These are phyloP conservation scores for Dunckerocampus dactyliophorus DNA, from an alignment of 2,113 vertebrate species.

Conservation along the genomic window DNA sequence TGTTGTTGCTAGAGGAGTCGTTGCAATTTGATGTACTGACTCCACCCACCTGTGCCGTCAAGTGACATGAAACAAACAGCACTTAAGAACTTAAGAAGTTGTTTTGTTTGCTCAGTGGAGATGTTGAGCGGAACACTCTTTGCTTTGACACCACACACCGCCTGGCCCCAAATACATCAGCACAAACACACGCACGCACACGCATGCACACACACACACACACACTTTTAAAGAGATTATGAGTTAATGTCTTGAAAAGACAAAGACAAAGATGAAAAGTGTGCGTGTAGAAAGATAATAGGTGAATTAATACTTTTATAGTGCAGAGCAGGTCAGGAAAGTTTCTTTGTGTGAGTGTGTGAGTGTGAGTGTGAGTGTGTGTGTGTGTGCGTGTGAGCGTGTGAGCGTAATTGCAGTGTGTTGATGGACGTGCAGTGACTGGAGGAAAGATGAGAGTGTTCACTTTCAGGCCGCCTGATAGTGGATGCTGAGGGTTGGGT, in stretches of 20 bases:
- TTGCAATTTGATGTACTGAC: background rate
- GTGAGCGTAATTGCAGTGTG: conserved; percentile 52
- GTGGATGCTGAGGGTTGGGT: conserved; percentile 9
- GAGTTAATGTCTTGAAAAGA: too few relatives aligned
- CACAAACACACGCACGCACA: conserved; percentile 33
- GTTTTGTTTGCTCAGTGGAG: conserved; percentile 27
- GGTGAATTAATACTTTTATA: background rate
- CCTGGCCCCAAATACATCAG: conserved; percentile 52
- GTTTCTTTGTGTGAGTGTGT: conserved; percentile 7
- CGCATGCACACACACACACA: conserved; percentile 4
- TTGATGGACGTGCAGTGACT: conserved; percentile 19
- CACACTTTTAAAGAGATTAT: background rate
- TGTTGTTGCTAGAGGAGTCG: too few relatives aligned
- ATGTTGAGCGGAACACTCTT: conserved; percentile 44
- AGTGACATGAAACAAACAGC: conserved; percentile 18
- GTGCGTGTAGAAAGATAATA: background rate
- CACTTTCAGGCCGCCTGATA: conserved; percentile 46
- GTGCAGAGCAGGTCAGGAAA: too few relatives aligned
- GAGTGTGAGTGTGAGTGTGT: conserved; percentile 8
- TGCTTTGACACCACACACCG: conserved; percentile 45
- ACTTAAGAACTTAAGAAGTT: conserved; percentile 1
- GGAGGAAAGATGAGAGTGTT: conserved; percentile 54
- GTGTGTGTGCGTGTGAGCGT: background rate
- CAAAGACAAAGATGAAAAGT: background rate
- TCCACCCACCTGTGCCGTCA: background rate